Evolutionary conservation across 2,113 vertebrate genomes (phyloP), one percentile per base, ranked within the genome.

Genomic region (Syngnathus scovelli): DNA sequence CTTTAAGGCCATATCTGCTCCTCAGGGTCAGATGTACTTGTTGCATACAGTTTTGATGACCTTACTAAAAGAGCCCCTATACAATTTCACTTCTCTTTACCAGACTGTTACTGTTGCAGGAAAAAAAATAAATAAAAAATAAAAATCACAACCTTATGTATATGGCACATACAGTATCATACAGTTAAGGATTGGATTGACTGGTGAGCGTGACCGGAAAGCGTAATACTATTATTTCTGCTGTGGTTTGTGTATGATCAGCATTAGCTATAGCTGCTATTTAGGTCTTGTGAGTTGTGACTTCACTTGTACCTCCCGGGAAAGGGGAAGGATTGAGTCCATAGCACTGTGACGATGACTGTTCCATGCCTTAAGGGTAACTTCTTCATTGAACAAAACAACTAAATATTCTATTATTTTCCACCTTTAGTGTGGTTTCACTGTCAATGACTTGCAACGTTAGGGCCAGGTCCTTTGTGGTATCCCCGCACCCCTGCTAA

Each of bases 51-150:
- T 9, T 58, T 56, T 62, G 64, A 61, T 69, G 49, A 74, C 80
- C 74, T 79, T 44, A 71, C 75, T 61, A 56, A 83, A 77, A 81
- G 75, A 78, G 74, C 74, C 70, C 75, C 70, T 77, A 74, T 69
- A 76, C 70, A 66, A 72, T 82, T 70, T 71, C 67, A 23, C 12
- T 1, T 21, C 64, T 79, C 75, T 80, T 80, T 64, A 64, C 0
- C 54, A 78, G 63, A 59, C 69, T 60, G 67, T 67, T 36, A 54
- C 65, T 36, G 61, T 68, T 18, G 64, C 41, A 5, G 69, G 33
- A 58, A 74, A 76, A 12, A 33, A 0, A 33, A 3, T 2, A 27
- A 27, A 27, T 2, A 27, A 27, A 27, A 27, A 27, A 2, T 2
- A 33, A 33, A 33, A 33, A 33, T 33, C 27, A 33, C 36, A 61